Base-by-base conservation (phyloP, 2,888 invertebrate genomes). In the Oxystoma pomonae region DNA sequence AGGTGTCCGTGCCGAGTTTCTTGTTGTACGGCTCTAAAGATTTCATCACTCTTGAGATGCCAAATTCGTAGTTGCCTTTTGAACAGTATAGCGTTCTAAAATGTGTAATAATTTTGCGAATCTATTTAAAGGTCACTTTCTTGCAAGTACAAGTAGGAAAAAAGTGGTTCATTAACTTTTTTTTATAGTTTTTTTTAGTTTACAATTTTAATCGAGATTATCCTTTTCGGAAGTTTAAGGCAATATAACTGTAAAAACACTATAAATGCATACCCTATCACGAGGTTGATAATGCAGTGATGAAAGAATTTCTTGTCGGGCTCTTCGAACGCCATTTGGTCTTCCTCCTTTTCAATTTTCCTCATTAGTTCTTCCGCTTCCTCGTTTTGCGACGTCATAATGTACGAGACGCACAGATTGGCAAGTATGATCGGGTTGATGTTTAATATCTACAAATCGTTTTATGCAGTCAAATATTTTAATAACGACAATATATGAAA, bases 351-450 rank as follows among this genome's bases (percentile, higher is more conserved):
- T 79, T 99, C 99, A 70, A 99, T 97, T 83, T 97, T 97, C 60
- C 97, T 86, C 97, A 99, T 98, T 61, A 99, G 84, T 75, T 97
- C 97, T 80, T 99, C 98, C 12, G 98, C 98, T 84, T 98, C 98
- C 79, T 97, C 96, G 78, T 98, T 99, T 81, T 97, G 96, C 59
- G 95, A 94, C 1, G 96, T 98, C 98, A 99, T 98, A 72, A 99
- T 98, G 78, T 99, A 99, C 17, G 98, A 96, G 1, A 98, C 98
- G 78, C 99, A 99, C 35, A 99, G 83, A 81, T 99, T 99, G 19
- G 98, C 99, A 75, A 99, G 83, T 53, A 99, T 97, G 50, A 98
- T 96, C n/a, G 99, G 97, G 75, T 96, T 96, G 12, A 98, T 91
- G 70, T 92, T 90, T 78, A 99, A 84, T 74, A 99, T 92, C 87